Percentiles rank a stretch among this genome's conserved stretches.
These are phyloP conservation scores for Rotaria magnacalcarata DNA, from an alignment of 2,888 invertebrate genomes.

Conservation along the genomic window DNA sequence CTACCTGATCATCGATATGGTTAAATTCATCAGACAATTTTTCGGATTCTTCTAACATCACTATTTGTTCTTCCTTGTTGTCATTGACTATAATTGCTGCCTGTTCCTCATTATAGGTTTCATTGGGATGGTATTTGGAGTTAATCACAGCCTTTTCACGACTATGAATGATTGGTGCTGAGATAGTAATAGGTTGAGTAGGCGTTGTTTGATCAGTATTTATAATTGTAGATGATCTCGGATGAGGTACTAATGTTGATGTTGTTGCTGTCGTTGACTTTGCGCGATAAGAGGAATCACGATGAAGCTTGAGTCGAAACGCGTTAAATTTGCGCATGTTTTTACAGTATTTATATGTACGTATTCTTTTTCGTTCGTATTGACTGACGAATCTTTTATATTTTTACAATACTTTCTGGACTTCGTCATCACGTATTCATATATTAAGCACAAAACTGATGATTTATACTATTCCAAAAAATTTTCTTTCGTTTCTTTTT, in stretches of 20 bases:
- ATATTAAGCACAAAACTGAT: background rate
- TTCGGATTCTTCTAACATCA: background rate
- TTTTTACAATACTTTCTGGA: background rate
- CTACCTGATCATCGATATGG: background rate
- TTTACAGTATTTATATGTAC: background rate
- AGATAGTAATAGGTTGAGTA: background rate
- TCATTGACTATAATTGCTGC: background rate
- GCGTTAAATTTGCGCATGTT: background rate
- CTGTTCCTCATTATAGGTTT: background rate
- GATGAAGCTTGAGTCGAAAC: background rate
- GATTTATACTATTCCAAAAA: background rate
- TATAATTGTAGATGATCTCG: background rate
- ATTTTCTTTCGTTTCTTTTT: background rate
- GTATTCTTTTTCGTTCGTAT: background rate
- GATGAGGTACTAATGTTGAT: background rate
- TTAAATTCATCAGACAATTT: background rate
- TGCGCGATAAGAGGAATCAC: background rate
- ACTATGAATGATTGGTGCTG: background rate
- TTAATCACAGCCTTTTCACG: background rate
- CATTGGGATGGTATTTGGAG: background rate
- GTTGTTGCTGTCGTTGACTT: background rate
- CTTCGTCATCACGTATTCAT: background rate
- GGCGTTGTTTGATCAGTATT: background rate
- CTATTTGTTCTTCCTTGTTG: background rate
- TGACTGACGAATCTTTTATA: background rate